Evolutionary conservation across 2,113 vertebrate species (phyloP), one percentile per base, ranked within the genome.

Genomic region (Odocoileus virginianus): DNA sequence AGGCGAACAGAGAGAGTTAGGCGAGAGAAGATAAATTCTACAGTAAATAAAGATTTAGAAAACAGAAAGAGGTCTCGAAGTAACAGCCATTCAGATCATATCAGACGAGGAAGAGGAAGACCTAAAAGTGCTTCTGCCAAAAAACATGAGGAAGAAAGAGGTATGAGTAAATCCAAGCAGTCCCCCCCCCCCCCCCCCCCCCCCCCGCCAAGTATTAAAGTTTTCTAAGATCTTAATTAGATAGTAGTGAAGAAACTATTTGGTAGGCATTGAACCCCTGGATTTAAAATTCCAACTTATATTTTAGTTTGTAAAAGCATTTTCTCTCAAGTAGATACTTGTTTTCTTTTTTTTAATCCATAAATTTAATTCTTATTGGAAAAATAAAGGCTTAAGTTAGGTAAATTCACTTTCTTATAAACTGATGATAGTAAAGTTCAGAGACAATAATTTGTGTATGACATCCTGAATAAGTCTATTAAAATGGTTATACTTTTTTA

Each of bases 91-190:
- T 99, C 99, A 83, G 99, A 99, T 97, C 99, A 99, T 54, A 99
- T 99, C 98, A 99, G 99, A 86, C 99, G 99, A 97, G 99, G 99
- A 71, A 99, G 99, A 94, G 99, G 99, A 89, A 97, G 99, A 98
- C 99, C 99, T 16, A 99, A 99, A 97, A 99, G 99, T 47, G 99
- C 99, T 47, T 99, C 99, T 28, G 98, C 99, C 79, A 99, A 99
- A 99, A 99, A 99, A 71, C 99, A 99, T 1, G 99, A 99, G 89
- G 99, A 99, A 83, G 99, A 99, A 96, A 99, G 99, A 99, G 99
- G 99, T 99, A 99, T 98, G 97, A 95, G 78, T 94, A 95, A 98
- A 88, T 93, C 9, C 23, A 5, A 60, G 83, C n/a, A 95, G 61
- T 57, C 84, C 7, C 7, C 7, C 7, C 45, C 2, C 14, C 50